Conservation (phyloP, 2,888 invertebrate genomes). For the Parelbella ahira region DNA sequence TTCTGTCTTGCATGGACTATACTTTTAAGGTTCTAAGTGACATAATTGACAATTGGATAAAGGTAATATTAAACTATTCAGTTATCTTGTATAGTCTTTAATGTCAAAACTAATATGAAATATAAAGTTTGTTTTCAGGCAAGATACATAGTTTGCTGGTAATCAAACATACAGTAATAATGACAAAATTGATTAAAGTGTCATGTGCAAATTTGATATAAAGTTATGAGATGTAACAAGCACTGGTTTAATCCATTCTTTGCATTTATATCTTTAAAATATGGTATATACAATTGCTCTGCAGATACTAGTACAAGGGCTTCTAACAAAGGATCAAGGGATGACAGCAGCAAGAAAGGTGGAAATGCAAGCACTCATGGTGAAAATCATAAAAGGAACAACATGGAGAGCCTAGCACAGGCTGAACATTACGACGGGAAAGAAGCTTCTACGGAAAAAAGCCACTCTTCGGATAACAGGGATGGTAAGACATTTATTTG, state of each 20-base stretch:
- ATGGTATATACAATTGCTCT: conserved; percentile 17
- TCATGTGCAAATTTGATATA: background rate
- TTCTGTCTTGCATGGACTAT: conserved; percentile 4
- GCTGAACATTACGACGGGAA: conserved; percentile 68
- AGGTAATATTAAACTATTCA: too few species aligned
- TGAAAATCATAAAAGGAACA: conserved; percentile 59
- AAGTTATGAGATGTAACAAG: background rate
- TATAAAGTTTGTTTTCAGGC: too few species aligned
- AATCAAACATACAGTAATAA: too few species aligned
- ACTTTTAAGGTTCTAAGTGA: too few species aligned
- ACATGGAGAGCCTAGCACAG: conserved; percentile 73
- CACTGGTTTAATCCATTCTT: background rate
- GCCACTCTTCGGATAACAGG: conserved; percentile 46
- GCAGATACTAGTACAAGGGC: conserved; percentile 68
- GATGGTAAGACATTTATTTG: conserved; percentile 45
- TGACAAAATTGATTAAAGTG: too few species aligned
- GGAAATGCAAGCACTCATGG: conserved; percentile 63
- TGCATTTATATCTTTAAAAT: conserved; percentile 18
- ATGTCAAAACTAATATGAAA: too few species aligned
- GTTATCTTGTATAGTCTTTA: too few species aligned
- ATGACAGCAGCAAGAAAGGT: conserved; percentile 69
- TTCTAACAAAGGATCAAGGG: conserved; percentile 63
- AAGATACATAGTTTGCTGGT: too few species aligned
- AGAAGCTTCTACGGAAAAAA: conserved; percentile 59
- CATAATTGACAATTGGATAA: too few species aligned